phyloP scores from a whole-genome alignment of 2,113 vertebrate species.

The Scolopax mira region DNA sequence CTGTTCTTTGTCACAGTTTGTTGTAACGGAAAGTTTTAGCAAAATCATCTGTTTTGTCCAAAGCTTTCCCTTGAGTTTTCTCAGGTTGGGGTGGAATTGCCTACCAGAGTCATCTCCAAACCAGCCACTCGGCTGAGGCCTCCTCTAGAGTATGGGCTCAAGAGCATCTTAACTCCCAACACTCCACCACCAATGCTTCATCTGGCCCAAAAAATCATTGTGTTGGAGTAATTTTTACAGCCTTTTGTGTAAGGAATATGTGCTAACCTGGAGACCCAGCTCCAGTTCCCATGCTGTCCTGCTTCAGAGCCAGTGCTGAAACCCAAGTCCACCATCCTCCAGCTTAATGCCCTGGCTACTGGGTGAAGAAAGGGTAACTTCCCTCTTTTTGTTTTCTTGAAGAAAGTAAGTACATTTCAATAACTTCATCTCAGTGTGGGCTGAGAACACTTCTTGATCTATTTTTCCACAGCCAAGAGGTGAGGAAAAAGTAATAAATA shows the following conservation, averaged over 20 bases:
- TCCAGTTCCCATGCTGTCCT: background rate
- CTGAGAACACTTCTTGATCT: background rate
- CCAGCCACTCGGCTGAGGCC: background rate
- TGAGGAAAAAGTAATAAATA: background rate
- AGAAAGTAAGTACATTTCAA: background rate
- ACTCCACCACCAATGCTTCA: background rate
- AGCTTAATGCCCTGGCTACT: background rate
- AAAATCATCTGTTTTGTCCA: background rate
- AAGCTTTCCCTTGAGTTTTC: background rate
- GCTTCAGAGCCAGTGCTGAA: background rate
- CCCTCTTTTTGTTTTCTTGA: background rate
- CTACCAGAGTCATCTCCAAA: background rate
- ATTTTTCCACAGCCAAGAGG: background rate
- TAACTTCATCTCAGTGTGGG: background rate
- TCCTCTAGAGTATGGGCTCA: background rate
- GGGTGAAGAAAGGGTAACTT: background rate
- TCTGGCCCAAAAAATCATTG: background rate
- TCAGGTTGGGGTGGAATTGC: background rate
- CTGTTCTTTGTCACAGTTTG: background rate
- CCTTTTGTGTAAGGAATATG: background rate
- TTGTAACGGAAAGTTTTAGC: background rate
- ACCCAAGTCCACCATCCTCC: background rate
- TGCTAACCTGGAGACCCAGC: background rate
- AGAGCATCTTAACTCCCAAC: fast-evolving
- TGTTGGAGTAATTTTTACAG: background rate